A percentile compares a stretch with the other conserved stretches of the same genome.
Evolutionary conservation across 1,140 invertebrate species (phyloP).

Genomic region (Orius insidiosus): DNA sequence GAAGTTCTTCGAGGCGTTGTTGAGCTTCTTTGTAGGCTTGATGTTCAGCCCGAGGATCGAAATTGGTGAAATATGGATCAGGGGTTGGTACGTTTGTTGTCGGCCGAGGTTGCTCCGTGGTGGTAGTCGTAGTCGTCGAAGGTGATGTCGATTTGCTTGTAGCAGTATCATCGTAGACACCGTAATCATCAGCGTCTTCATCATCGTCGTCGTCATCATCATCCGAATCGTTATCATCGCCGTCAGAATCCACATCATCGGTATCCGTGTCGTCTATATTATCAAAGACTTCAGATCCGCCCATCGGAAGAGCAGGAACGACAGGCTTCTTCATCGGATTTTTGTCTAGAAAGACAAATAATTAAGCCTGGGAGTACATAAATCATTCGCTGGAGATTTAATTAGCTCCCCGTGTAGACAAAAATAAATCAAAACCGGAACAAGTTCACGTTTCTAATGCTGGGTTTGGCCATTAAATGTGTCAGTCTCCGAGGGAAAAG

Average conservation of each 20-base stretch:
- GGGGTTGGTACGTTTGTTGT: slow-evolving; percentile 41
- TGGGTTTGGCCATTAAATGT: too few relatives aligned
- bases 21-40: slow-evolving; percentile 80
- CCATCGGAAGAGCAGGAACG: slow-evolving; percentile 15
- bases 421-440: too few relatives aligned
- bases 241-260: slow-evolving; percentile 36
- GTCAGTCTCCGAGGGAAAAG: too few relatives aligned
- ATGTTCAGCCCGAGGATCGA: slow-evolving; percentile 85
- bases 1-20: slow-evolving; percentile 78
- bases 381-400: background rate
- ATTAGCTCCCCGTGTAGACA: background rate
- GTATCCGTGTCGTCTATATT: slow-evolving; percentile 20
- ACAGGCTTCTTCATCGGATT: slow-evolving; percentile 21
- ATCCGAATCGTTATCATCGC: slow-evolving; percentile 32
- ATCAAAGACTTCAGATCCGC: slow-evolving; percentile 27
- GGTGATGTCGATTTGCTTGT: slow-evolving; percentile 25
- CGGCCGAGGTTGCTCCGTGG: slow-evolving; percentile 26
- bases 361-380: background rate
- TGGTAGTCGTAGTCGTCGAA: slow-evolving; percentile 34
- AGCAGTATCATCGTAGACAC: slow-evolving; percentile 28
- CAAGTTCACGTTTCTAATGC: too few relatives aligned
- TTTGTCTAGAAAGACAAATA: slow-evolving; percentile 20
- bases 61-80: slow-evolving; percentile 88
- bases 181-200: slow-evolving; percentile 38
- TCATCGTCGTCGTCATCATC: slow-evolving; percentile 31